phyloP scores from a whole-genome alignment of 2,113 vertebrate species.

The Sylvietta virens region DNA sequence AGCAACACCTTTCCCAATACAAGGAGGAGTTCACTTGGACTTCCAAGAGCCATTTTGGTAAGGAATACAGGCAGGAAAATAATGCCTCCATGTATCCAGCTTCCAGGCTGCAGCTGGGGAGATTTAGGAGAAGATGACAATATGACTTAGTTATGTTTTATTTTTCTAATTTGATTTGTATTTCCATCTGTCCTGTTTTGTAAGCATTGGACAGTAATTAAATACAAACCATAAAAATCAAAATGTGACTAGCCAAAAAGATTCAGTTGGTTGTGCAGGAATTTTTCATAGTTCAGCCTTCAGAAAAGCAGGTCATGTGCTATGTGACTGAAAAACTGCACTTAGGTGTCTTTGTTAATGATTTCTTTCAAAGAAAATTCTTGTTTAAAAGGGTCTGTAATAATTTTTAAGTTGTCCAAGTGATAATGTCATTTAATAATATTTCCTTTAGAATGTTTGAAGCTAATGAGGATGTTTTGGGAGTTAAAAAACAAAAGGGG shows the following conservation, averaged over 20 bases:
- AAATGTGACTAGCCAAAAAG: not conserved
- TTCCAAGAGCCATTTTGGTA: conserved; percentile 41
- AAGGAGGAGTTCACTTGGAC: conserved; percentile 3
- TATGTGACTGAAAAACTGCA: not conserved
- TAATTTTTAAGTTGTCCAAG: not conserved
- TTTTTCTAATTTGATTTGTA: not conserved
- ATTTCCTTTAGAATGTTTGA: not conserved
- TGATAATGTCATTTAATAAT: not conserved
- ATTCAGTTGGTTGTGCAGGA: not conserved
- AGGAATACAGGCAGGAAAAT: not conserved
- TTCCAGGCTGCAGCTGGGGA: not conserved
- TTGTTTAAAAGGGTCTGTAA: not conserved
- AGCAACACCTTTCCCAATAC: not conserved
- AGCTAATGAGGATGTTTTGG: not conserved
- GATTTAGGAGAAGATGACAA: not conserved
- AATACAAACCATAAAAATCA: not conserved
- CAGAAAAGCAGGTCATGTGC: not conserved
- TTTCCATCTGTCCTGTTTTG: not conserved
- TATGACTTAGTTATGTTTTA: not conserved
- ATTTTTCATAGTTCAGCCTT: not conserved
- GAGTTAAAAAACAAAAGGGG: not conserved
- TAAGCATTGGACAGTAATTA: not conserved
- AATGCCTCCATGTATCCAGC: not conserved
- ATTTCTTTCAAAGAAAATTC: not conserved
- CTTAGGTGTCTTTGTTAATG: not conserved